Evolutionary conservation across 2,113 vertebrate genomes (phyloP), one percentile per base, ranked within the genome.

Genomic region (Regulus satrapa): DNA sequence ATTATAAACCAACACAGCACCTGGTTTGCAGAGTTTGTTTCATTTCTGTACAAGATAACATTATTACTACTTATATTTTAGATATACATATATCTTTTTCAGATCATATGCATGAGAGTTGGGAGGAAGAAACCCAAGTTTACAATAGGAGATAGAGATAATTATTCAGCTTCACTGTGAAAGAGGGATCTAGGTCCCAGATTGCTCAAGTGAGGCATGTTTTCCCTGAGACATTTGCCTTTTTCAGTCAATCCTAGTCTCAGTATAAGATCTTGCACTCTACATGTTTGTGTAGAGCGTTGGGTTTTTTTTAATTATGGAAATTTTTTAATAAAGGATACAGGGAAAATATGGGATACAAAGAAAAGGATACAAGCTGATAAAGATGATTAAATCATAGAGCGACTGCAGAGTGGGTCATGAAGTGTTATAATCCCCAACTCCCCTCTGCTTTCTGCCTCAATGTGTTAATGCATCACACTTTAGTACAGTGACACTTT

Each of bases 401-500:
- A 95, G 83, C 48, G 0, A 96, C 93, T 96, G 95, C 3, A 0
- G 96, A 93, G 95, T 86, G 90, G 95, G 95, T 96, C 96, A 96
- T 96, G 96, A 96, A 96, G 94, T 96, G 96, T 96, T 96, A 97
- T 96, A 97, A 96, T 96, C 95, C 95, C 94, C 93, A 96, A 95
- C 96, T 96, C 94, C 96, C 95, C 96, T 97, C 95, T 97, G 96
- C 95, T 97, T 97, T 96, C 96, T 96, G 96, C 95, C 94, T 96
- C 96, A 94, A 96, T 93, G 92, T 93, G 96, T 97, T 96, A 96
- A 97, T 96, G 96, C 96, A 97, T 96, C 96, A 96, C 95, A 95
- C 77, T 92, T 94, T 95, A 89, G 88, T 88, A 96, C 96, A 69
- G 91, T 92, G 92, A 94, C 76, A 93, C 79, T 95, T 94, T 97